A percentile compares a stretch with the other conserved stretches of the same genome.
Evolutionary conservation across 1,140 invertebrate genomes (phyloP).

Genomic region (Lamellibrachia luymesi): DNA sequence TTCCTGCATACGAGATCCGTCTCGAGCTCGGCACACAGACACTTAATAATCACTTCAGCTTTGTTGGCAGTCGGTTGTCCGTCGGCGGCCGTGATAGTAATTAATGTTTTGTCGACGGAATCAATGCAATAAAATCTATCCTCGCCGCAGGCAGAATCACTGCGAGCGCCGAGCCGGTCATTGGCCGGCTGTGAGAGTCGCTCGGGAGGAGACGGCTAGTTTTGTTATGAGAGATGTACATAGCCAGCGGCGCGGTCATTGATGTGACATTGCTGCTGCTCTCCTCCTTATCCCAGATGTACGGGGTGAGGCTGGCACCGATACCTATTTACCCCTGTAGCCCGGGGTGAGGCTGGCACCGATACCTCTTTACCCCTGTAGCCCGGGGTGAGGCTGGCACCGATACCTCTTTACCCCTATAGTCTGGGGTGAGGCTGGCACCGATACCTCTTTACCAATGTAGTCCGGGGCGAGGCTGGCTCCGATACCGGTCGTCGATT

Average conservation of each 20-base stretch:
- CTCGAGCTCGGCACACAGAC: background rate
- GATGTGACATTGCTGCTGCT: no score
- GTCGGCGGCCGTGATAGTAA: background rate
- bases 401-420: no score
- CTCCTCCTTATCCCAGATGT: no score
- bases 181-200: background rate
- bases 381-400: no score
- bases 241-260: background rate
- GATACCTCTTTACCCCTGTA: no score
- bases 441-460: no score
- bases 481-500: no score
- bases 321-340: no score
- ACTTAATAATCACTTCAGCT: background rate
- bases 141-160: background rate
- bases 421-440: no score
- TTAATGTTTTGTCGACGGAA: background rate
- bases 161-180: background rate
- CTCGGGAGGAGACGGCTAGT: background rate
- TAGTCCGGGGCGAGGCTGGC: no score
- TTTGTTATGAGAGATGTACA: background rate
- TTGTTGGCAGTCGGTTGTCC: background rate
- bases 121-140: constrained; percentile 2
- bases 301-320: no score
- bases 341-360: no score
- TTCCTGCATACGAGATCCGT: background rate